Conservation (phyloP, 23 tunicate genomes). For the Trididemnum clinides region DNA sequence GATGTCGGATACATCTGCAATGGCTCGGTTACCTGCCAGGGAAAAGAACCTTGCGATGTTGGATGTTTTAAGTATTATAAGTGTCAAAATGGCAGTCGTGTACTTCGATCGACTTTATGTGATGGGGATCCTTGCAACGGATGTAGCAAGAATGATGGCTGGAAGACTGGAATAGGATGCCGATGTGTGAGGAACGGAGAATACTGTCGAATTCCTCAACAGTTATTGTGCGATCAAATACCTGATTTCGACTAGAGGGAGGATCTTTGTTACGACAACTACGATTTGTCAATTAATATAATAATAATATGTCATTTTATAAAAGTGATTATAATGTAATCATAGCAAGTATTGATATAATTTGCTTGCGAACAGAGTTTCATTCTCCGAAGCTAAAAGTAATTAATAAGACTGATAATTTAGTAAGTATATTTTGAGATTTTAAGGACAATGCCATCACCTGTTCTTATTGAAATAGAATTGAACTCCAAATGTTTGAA, state of each 20-base stretch:
- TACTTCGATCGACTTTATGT: slow-evolving; percentile 42
- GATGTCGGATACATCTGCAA: background rate
- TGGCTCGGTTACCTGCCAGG: background rate
- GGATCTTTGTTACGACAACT: slow-evolving; percentile 48
- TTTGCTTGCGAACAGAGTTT: no score
- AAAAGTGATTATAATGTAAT: no score
- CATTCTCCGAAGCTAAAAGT: no score
- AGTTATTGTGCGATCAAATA: slow-evolving; percentile 47
- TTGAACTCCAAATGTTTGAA: no score
- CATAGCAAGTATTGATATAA: no score
- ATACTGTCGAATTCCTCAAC: slow-evolving; percentile 55
- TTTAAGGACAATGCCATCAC: no score
- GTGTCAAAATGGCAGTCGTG: slow-evolving; percentile 3
- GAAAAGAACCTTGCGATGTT: background rate
- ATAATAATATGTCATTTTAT: no score
- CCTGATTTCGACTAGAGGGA: slow-evolving; percentile 43
- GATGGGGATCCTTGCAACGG: slow-evolving; percentile 49
- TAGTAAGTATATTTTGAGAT: no score
- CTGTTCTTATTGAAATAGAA: no score
- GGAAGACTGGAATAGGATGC: slow-evolving; percentile 13
- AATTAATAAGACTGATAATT: no score
- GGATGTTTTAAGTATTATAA: background rate
- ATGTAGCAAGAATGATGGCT: slow-evolving; percentile 57
- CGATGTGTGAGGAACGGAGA: slow-evolving; percentile 28
- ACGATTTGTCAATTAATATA: no score